These are phyloP conservation scores for Druceiella hillmani DNA, from an alignment of 2,888 invertebrate genomes.

Conservation along the genomic window DNA sequence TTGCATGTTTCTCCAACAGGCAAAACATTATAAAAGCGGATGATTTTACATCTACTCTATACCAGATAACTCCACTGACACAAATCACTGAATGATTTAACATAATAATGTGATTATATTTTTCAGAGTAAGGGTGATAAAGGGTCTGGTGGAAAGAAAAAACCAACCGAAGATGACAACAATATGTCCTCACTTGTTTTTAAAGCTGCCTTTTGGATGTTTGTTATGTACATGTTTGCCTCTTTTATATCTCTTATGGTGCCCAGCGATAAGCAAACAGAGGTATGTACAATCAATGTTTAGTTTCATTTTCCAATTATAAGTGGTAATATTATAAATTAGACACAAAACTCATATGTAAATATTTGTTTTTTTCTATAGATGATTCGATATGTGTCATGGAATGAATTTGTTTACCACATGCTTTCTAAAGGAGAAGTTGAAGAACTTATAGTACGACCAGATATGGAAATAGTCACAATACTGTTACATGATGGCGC, in stretches of 20 bases:
- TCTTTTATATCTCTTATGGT: constrained; percentile 67
- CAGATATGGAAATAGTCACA: constrained; percentile 79
- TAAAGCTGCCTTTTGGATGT: constrained; percentile 76
- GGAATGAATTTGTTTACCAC: constrained; percentile 95
- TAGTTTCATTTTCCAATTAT: background rate
- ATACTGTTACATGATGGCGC: constrained; percentile 83
- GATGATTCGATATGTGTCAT: constrained; percentile 76
- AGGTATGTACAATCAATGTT: constrained; percentile 46
- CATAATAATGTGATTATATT: background rate
- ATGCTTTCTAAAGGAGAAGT: constrained; percentile 95
- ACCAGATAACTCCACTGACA: too few relatives aligned
- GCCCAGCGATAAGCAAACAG: constrained; percentile 65
- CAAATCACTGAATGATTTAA: too few relatives aligned
- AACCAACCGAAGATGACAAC: constrained; percentile 59
- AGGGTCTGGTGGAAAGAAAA: constrained; percentile 33
- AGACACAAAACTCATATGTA: background rate
- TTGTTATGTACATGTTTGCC: constrained; percentile 68
- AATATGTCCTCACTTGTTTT: constrained; percentile 67
- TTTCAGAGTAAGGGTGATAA: constrained; percentile 19
- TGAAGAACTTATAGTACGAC: constrained; percentile 76
- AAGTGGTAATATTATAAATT: background rate
- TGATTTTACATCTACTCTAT: too few relatives aligned
- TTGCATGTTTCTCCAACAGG: too few relatives aligned
- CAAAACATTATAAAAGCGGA: too few relatives aligned
- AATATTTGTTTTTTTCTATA: constrained; percentile 29